A percentile compares a stretch with the other conserved stretches of the same genome.
These are phyloP conservation scores for Leptobrachium ailaonicum DNA, from an alignment of 2,113 vertebrate genomes.

Conservation along the genomic window DNA sequence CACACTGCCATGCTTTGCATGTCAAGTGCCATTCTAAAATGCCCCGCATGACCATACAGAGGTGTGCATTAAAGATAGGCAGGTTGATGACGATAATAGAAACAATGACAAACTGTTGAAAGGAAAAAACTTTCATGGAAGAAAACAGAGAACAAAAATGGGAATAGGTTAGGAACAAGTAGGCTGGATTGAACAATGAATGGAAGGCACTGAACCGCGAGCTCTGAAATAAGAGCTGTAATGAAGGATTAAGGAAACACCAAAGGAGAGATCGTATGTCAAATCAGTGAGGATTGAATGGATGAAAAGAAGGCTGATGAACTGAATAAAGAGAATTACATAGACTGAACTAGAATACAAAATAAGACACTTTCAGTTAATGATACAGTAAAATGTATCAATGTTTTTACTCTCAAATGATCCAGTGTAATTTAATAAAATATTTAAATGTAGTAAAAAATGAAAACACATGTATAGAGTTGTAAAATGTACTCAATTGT, in stretches of 20 bases:
- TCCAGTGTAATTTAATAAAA: too few species aligned
- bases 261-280: slow-evolving; percentile 9
- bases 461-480: background rate
- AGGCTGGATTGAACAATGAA: background rate
- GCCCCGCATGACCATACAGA: background rate
- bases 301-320: slow-evolving; percentile 19
- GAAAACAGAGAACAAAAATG: background rate
- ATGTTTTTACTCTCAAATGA: too few species aligned
- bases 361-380: background rate
- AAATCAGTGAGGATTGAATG: slow-evolving; percentile 4
- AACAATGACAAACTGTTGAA: background rate
- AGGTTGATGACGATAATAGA: background rate
- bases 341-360: background rate
- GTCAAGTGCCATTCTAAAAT: too few species aligned
- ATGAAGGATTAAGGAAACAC: background rate
- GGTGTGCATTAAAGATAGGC: background rate
- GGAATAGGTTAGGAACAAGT: background rate
- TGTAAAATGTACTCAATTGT: background rate
- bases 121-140: background rate
- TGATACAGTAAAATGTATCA: too few species aligned
- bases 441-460: too few species aligned
- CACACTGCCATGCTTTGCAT: too few species aligned
- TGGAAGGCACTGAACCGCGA: background rate
- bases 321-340: background rate
- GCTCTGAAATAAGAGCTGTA: slow-evolving; percentile 9